These are phyloP conservation scores for Sabatieria punctata DNA, from an alignment of 2,888 invertebrate species.

Conservation along the genomic window DNA sequence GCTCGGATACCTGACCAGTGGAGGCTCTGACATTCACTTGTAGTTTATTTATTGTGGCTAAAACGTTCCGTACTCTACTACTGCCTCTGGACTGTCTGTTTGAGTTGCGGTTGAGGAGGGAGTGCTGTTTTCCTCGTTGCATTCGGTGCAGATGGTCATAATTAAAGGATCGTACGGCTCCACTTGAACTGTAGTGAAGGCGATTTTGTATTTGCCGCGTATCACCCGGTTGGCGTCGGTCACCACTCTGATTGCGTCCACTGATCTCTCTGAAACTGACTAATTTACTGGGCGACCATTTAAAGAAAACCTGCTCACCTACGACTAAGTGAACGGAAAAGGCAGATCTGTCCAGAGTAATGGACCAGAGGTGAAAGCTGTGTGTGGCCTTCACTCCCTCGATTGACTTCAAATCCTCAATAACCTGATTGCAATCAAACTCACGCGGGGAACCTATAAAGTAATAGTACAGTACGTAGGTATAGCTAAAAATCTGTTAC, in stretches of 20 bases:
- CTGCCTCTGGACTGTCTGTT: no score
- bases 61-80: no score
- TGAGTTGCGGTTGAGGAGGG: no score
- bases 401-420: slow-evolving; percentile 61
- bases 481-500: no score
- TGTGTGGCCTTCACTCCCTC: slow-evolving; percentile 80
- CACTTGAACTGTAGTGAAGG: slow-evolving; percentile 30
- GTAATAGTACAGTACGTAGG: no score
- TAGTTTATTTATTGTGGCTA: no score
- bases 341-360: slow-evolving; percentile 86
- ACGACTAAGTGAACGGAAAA: slow-evolving; percentile 93
- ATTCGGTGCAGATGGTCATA: slow-evolving; percentile 22
- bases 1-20: no score
- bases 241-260: slow-evolving; percentile 23
- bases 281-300: no score
- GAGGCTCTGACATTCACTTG: no score
- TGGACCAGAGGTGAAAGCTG: slow-evolving; percentile 88
- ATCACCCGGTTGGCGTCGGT: slow-evolving; percentile 21
- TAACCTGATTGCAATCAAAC: slow-evolving; percentile 50
- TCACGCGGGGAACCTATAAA: slow-evolving; percentile 44
- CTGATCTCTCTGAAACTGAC: slow-evolving; percentile 19
- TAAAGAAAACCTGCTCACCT: no score
- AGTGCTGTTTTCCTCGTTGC: no score
- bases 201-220: slow-evolving; percentile 20
- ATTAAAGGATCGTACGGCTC: slow-evolving; percentile 22